Conservation (phyloP, 2,888 invertebrate genomes). For the Polyommatus iphigenia region DNA sequence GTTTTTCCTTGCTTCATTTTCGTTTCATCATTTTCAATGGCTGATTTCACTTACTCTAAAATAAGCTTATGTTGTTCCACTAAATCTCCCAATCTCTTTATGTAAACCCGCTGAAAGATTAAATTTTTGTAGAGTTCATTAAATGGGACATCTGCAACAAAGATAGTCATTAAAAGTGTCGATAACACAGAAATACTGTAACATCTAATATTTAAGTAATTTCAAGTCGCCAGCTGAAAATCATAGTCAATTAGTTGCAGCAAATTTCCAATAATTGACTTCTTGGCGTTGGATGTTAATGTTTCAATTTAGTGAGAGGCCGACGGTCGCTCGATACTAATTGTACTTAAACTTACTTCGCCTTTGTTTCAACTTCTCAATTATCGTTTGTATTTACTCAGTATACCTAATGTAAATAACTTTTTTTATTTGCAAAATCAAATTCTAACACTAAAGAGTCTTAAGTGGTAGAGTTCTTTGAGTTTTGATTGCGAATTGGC, state of each 20-base stretch:
- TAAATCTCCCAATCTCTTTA: constrained; percentile 54
- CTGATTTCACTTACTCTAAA: constrained; percentile 51
- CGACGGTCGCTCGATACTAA: background rate
- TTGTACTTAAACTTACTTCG: constrained; percentile 20
- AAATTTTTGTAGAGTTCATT: constrained; percentile 48
- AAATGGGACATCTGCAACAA: constrained; percentile 48
- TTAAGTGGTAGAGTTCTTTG: background rate
- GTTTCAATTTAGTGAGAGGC: constrained; percentile 5
- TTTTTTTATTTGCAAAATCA: background rate
- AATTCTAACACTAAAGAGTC: background rate
- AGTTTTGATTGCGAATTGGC: background rate
- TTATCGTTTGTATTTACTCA: background rate
- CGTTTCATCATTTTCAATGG: background rate
- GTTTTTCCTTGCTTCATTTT: too few relatives aligned
- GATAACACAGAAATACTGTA: background rate
- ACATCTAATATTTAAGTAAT: background rate
- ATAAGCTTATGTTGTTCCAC: constrained; percentile 63
- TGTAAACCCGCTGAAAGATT: constrained; percentile 51
- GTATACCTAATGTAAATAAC: background rate
- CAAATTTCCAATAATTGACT: constrained; percentile 11
- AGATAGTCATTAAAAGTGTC: background rate
- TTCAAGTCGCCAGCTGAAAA: constrained; percentile 16
- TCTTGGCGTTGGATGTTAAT: constrained; percentile 17
- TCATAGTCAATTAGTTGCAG: constrained; percentile 28
- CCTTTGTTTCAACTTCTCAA: constrained; percentile 7